phyloP scores from a whole-genome alignment of 1,140 invertebrate genomes.

The Saccostrea cuccullata region DNA sequence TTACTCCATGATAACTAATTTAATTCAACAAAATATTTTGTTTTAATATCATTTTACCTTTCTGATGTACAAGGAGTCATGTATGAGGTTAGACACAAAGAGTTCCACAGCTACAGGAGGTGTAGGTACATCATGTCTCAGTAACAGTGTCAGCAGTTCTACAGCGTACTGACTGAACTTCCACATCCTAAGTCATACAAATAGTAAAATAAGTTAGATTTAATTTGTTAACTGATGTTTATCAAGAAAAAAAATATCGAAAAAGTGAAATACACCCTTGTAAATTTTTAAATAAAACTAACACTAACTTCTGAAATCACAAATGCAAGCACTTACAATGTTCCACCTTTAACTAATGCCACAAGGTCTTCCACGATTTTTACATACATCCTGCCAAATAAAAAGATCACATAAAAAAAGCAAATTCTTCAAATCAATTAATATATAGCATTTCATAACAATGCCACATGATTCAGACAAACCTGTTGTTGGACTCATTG shows the following conservation, averaged over 20 bases:
- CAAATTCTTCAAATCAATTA: background rate
- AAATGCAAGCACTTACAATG: slow-evolving; percentile 82
- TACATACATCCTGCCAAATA: slow-evolving; percentile 82
- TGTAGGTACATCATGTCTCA: slow-evolving; percentile 86
- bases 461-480: background rate
- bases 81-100: slow-evolving; percentile 84
- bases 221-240: too few species aligned
- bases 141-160: slow-evolving; percentile 85
- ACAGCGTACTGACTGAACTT: slow-evolving; percentile 84
- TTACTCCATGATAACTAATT: too few species aligned
- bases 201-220: slow-evolving; percentile 11
- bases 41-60: slow-evolving; percentile 79
- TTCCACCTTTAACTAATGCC: slow-evolving; percentile 83
- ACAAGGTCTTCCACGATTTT: slow-evolving; percentile 83
- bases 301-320: too few species aligned
- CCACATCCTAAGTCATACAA: slow-evolving; percentile 71
- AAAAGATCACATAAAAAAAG: slow-evolving; percentile 70
- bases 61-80: slow-evolving; percentile 88
- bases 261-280: too few species aligned
- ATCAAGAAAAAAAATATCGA: too few species aligned
- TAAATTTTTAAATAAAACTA: too few species aligned
- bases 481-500: background rate
- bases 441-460: background rate
- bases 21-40: too few species aligned
- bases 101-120: slow-evolving; percentile 84